Evolutionary conservation across 2,888 invertebrate species (phyloP), one percentile per base, ranked within the genome.

Genomic region (Drosophila acutilabella): DNA sequence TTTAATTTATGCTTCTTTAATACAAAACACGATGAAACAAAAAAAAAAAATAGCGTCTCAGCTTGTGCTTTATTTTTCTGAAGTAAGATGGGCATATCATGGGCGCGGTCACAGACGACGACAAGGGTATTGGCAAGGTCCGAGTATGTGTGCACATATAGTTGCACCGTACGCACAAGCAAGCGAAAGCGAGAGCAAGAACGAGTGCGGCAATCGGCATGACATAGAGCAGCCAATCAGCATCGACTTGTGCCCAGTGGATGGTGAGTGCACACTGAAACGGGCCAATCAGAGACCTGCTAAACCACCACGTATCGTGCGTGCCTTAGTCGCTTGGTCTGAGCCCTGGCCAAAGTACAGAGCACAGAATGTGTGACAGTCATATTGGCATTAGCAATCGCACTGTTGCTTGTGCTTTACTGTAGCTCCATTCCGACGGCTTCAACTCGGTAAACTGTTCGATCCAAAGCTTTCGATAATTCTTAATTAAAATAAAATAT

Each of bases 341-440:
- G 13, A 36, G 36, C 11, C 53, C 30, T 30, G 14, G 56, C 42
- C 18, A 51, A 33, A 62, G 20, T 62, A 30, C 48, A 18, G 44
- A 62, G 20, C 60, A 30, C 45, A 18, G 44, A 54, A 45, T 38
- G 18, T 30, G 56, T 62, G 60, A 69, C 54, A 69, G 69, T 73
- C 42, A 68, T 68, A 62, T 51, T 64, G 65, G 47, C 65, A 76
- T 64, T 64, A 47, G 50, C 81, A 78, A 62, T 81, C 56, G 51
- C 59, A 70, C 59, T 60, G 65, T 56, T 59, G 44, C 56, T 58
- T 52, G 80, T 60, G 56, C 53, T 61, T 54, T 53, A 57, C 48
- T 53, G 44, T 59, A 67, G 56, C 54, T 61, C 33, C 20, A 40
- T 53, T 48, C 74, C 74, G 72, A 42, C 73, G 72, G 73, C 40